Evolutionary conservation across 2,113 vertebrate genomes (phyloP).

Genomic region (Thinocorus orbignyianus): DNA sequence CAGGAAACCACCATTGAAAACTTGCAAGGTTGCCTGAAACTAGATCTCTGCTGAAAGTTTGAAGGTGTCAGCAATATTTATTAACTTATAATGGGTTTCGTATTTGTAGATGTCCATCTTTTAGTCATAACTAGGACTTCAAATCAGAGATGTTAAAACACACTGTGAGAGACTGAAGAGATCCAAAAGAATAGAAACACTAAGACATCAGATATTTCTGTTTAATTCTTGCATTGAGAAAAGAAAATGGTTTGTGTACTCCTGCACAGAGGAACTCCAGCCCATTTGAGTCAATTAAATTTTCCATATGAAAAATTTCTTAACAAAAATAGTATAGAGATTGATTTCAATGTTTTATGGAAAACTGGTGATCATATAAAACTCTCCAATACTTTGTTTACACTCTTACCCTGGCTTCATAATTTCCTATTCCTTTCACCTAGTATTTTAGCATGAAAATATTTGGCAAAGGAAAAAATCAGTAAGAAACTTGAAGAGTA

Average conservation of each 20-base stretch:
- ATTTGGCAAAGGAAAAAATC: not conserved
- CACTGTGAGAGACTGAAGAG: not conserved
- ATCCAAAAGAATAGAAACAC: not conserved
- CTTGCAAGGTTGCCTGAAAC: not conserved
- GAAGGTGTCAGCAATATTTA: not conserved
- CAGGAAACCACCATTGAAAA: not conserved
- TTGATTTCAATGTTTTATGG: not conserved
- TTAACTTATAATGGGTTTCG: not conserved
- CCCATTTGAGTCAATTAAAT: not conserved
- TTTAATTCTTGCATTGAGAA: not conserved
- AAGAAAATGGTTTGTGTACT: not conserved
- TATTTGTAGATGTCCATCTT: not conserved
- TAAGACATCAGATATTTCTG: not conserved
- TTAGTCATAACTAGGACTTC: not conserved
- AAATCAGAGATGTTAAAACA: not conserved
- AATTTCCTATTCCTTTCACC: not conserved
- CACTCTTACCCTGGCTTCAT: not conserved
- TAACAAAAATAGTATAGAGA: not conserved
- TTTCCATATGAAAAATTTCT: not conserved
- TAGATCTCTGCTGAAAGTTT: not conserved
- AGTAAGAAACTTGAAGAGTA: not conserved
- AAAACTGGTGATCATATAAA: not conserved
- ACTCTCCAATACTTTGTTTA: not conserved
- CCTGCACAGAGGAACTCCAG: not conserved
- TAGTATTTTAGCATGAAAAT: not conserved